Percentiles rank a stretch among this genome's conserved stretches.
These are phyloP conservation scores for Macrophya annulata DNA, from an alignment of 2,888 invertebrate genomes.

Conservation along the genomic window DNA sequence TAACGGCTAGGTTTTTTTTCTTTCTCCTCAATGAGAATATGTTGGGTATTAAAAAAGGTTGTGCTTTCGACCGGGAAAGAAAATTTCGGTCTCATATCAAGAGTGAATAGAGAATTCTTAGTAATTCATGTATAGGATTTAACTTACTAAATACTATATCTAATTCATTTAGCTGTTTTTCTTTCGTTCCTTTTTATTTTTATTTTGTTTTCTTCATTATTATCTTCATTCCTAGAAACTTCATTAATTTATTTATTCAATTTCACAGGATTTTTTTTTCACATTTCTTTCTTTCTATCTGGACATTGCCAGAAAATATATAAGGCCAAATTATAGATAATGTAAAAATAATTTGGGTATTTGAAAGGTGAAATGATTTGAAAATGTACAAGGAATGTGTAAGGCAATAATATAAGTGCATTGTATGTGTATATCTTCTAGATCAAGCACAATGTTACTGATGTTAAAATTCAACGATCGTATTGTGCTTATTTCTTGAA, in stretches of 20 bases:
- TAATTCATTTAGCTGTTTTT: not conserved
- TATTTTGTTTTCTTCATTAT: not conserved
- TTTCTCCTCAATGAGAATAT: constrained; percentile 3
- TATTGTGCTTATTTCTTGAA: constrained; percentile 18
- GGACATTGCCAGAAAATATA: not conserved
- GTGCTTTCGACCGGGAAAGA: not conserved
- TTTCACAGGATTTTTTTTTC: not conserved
- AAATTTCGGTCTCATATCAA: constrained; percentile 32
- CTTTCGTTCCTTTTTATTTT: not conserved
- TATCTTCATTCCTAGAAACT: not conserved
- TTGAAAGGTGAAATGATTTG: constrained; percentile 6
- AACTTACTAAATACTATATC: not conserved
- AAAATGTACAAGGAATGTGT: constrained; percentile 40
- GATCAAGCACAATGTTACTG: not conserved
- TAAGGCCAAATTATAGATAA: not conserved
- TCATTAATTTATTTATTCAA: constrained; percentile 31
- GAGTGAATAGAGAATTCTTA: constrained; percentile 26
- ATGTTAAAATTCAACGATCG: constrained; percentile 1
- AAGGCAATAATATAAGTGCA: constrained; percentile 45
- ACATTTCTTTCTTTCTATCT: not conserved
- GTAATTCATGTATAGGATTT: constrained; percentile 2
- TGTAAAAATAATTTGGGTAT: not conserved
- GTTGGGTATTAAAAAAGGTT: constrained; percentile 32
- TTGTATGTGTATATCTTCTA: constrained; percentile 5
- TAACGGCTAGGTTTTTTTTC: not conserved